phyloP scores from a whole-genome alignment of 2,113 vertebrate genomes.

The Malurus alboscapulatus region DNA sequence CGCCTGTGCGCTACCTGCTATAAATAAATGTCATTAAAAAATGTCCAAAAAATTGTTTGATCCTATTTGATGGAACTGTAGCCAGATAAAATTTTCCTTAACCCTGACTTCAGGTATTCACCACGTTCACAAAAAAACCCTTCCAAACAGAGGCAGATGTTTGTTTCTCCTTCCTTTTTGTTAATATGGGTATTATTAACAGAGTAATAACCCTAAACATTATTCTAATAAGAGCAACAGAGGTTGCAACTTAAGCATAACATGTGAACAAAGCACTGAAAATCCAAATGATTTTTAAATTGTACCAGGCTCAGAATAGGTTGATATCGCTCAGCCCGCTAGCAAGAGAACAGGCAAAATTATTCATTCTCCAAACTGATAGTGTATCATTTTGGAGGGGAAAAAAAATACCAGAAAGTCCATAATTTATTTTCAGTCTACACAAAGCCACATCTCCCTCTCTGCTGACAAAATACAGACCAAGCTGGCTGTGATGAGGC shows the following conservation, averaged over 20 bases:
- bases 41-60: constrained; percentile 50
- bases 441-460: constrained; percentile 31
- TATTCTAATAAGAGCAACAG: constrained; percentile 26
- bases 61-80: constrained; percentile 69
- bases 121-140: constrained; percentile 16
- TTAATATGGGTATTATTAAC: constrained; percentile 41
- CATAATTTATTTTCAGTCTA: constrained; percentile 29
- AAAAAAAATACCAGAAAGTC: neutral
- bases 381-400: neutral
- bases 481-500: constrained; percentile 36
- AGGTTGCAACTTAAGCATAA: neutral
- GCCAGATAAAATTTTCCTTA: constrained; percentile 60
- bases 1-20: constrained; percentile 75
- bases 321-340: neutral
- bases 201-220: neutral
- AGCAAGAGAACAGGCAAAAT: constrained; percentile 40
- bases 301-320: constrained; percentile 2
- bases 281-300: constrained; percentile 45
- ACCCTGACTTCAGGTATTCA: constrained; percentile 32
- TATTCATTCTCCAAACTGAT: constrained; percentile 36
- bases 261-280: constrained; percentile 16
- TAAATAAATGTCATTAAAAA: constrained; percentile 75
- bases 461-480: constrained; percentile 42
- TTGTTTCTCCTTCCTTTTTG: constrained; percentile 47
- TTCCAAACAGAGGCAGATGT: neutral